Percentiles rank a stretch among this genome's conserved stretches.
phyloP scores from a whole-genome alignment of 2,113 vertebrate genomes.

The Dendrocopos noguchii region DNA sequence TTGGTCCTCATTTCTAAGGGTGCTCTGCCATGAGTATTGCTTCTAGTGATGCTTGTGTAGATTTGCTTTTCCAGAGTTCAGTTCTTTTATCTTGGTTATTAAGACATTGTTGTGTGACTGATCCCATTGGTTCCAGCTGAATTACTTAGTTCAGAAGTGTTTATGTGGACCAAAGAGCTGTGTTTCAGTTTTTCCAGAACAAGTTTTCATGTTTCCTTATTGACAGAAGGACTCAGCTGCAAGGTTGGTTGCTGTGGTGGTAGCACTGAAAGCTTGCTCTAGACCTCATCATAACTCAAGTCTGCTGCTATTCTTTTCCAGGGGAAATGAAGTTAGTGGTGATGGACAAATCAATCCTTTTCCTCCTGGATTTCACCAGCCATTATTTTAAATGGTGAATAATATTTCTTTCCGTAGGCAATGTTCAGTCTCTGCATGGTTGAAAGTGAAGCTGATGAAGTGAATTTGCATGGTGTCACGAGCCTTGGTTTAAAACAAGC shows the following conservation, averaged over 20 bases:
- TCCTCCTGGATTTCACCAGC: background rate
- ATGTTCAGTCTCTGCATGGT: constrained; percentile 99
- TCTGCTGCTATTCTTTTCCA: background rate
- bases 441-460: constrained; percentile 96
- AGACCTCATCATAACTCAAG: background rate
- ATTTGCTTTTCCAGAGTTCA: background rate
- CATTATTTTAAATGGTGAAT: background rate
- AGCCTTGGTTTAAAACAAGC: constrained; percentile 93
- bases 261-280: background rate
- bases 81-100: background rate
- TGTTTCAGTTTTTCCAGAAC: background rate
- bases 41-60: background rate
- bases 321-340: background rate
- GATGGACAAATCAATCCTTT: background rate
- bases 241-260: background rate
- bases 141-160: background rate
- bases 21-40: background rate
- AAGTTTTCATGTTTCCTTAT: background rate
- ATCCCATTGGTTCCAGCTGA: background rate
- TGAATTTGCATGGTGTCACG: constrained; percentile 93
- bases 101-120: background rate
- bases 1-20: background rate
- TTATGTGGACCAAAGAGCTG: background rate
- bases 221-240: background rate
- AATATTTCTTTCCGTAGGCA: constrained; percentile 77